Percentiles rank a stretch among this genome's conserved stretches.
Conservation (phyloP, 2,113 vertebrate species). For the Phocoena phocoena region DNA sequence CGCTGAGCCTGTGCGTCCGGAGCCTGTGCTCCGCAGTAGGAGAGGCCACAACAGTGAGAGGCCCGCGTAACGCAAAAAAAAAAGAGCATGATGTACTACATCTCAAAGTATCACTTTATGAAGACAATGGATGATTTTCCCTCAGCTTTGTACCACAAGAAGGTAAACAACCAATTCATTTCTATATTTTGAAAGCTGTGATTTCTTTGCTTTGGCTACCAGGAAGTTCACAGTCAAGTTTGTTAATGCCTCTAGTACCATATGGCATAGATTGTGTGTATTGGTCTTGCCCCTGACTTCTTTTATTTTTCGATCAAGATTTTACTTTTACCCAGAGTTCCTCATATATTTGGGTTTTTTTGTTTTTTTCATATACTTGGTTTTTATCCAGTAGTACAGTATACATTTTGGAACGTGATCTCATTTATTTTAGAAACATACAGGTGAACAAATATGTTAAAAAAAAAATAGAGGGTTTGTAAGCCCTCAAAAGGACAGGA, state of each 20-base stretch:
- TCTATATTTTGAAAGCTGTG: neutral
- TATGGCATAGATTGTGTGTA: neutral
- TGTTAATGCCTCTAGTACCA: neutral
- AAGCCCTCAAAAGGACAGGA: neutral
- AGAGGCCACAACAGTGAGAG: too few relatives aligned
- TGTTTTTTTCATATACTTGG: neutral
- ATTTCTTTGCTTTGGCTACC: neutral
- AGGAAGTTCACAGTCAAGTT: neutral
- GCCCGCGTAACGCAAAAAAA: too few relatives aligned
- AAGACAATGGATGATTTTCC: neutral
- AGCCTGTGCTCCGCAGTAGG: too few relatives aligned
- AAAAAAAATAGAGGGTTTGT: neutral
- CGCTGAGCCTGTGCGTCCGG: too few relatives aligned
- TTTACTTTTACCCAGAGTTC: neutral
- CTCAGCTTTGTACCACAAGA: neutral
- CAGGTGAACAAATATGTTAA: neutral
- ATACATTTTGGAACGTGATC: neutral
- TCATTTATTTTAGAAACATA: neutral
- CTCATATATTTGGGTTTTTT: neutral
- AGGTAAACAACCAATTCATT: neutral
- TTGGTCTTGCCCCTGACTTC: neutral
- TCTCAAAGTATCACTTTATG: neutral
- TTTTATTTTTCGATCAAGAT: neutral
- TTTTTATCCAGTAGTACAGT: neutral
- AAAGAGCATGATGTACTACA: neutral